Evolutionary conservation across 2,888 invertebrate species (phyloP).

Genomic region (Sarcophaga variegata): DNA sequence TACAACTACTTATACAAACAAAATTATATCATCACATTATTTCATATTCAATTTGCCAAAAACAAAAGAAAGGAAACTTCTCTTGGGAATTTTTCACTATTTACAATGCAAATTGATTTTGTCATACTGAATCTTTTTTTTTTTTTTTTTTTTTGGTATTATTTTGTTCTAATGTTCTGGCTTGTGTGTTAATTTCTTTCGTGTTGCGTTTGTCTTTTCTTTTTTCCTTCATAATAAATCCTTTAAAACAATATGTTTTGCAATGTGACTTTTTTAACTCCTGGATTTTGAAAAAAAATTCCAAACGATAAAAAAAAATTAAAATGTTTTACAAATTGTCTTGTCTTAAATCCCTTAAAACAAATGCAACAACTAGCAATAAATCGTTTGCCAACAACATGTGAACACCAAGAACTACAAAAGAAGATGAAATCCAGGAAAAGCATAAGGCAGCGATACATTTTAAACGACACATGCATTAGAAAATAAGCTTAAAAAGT

Average conservation of each 20-base stretch:
- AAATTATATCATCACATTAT: no score
- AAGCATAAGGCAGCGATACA: constrained; percentile 21
- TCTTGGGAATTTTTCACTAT: not conserved
- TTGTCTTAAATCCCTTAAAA: constrained; percentile 31
- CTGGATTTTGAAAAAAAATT: constrained; percentile 41
- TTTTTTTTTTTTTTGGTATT: not conserved
- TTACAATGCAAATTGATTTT: constrained; percentile 55
- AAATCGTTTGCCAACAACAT: constrained; percentile 66
- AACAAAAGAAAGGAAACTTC: not conserved
- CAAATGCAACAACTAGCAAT: constrained; percentile 45
- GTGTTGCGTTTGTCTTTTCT: not conserved
- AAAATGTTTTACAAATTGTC: constrained; percentile 65
- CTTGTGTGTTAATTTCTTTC: not conserved
- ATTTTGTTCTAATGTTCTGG: constrained; percentile 2
- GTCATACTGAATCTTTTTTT: not conserved
- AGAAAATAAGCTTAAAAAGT: constrained; percentile 67
- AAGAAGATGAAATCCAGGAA: constrained; percentile 6
- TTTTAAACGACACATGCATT: constrained; percentile 61
- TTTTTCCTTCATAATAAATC: constrained; percentile 39
- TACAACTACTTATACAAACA: no score
- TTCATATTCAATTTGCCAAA: no score
- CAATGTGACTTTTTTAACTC: constrained; percentile 53
- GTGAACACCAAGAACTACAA: constrained; percentile 49
- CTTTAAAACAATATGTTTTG: constrained; percentile 58
- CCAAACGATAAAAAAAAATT: constrained; percentile 10